Percentiles rank a stretch among this genome's conserved stretches.
These are phyloP conservation scores for Chamaedrilus cognettii DNA, from an alignment of 2,888 invertebrate genomes.

Conservation along the genomic window DNA sequence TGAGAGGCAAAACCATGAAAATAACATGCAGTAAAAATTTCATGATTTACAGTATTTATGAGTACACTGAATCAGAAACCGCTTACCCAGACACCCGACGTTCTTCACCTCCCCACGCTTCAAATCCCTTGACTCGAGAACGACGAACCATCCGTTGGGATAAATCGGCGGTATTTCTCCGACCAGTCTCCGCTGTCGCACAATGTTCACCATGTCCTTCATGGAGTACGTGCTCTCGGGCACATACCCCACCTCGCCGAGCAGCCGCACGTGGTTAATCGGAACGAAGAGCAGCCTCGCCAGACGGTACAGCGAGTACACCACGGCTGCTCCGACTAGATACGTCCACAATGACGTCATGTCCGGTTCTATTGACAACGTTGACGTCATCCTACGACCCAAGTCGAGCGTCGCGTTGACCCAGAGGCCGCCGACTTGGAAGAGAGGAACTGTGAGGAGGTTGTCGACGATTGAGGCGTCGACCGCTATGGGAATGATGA, in stretches of 20 bases:
- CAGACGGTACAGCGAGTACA: too few species aligned
- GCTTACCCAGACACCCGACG: slow-evolving; percentile 70
- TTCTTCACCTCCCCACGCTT: slow-evolving; percentile 61
- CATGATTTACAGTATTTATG: too few species aligned
- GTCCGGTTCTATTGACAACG: neutral
- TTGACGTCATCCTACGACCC: neutral
- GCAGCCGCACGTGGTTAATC: slow-evolving; percentile 45
- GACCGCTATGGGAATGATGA: too few species aligned
- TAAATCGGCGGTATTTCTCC: slow-evolving; percentile 79
- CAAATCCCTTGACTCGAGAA: slow-evolving; percentile 72
- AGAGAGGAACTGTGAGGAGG: slow-evolving; percentile 14
- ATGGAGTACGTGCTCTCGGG: slow-evolving; percentile 38
- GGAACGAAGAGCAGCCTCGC: slow-evolving; percentile 42
- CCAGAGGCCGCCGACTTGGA: slow-evolving; percentile 15
- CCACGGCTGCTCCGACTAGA: neutral
- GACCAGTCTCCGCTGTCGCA: slow-evolving; percentile 62
- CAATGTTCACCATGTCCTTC: slow-evolving; percentile 48
- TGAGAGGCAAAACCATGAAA: too few species aligned
- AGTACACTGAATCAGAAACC: too few species aligned
- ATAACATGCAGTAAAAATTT: too few species aligned
- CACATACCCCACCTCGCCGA: slow-evolving; percentile 36
- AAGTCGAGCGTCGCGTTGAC: slow-evolving; percentile 8
- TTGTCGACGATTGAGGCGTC: too few species aligned
- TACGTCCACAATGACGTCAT: neutral
- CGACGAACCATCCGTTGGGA: slow-evolving; percentile 87